These are phyloP conservation scores for Drosophila kuntzei DNA, from an alignment of 2,888 invertebrate genomes.

Conservation along the genomic window DNA sequence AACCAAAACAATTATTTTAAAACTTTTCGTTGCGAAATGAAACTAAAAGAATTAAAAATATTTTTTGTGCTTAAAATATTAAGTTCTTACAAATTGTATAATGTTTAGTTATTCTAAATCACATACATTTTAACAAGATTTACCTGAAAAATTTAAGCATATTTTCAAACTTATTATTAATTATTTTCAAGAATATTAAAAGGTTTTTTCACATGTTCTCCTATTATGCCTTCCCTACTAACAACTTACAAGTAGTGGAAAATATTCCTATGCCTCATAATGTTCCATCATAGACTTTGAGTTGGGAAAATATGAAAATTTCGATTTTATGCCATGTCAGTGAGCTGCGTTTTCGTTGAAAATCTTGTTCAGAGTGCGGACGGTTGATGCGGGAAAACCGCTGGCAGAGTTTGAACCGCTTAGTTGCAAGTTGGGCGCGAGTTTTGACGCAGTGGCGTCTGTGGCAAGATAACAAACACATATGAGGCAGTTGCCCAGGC, in stretches of 20 bases:
- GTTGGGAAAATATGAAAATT: conserved; percentile 21
- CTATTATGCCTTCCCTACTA: not conserved
- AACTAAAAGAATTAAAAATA: too few relatives aligned
- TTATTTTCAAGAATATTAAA: too few relatives aligned
- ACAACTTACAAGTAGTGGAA: not conserved
- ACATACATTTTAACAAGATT: too few relatives aligned
- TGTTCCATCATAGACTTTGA: not conserved
- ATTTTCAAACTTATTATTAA: too few relatives aligned
- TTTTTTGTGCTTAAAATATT: too few relatives aligned
- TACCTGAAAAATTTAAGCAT: too few relatives aligned
- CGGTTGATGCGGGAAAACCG: conserved; percentile 6
- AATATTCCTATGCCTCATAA: not conserved
- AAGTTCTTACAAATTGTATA: too few relatives aligned
- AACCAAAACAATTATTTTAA: too few relatives aligned
- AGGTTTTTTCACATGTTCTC: too few relatives aligned
- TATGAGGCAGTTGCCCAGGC: conserved; percentile 7
- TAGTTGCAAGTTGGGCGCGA: conserved; percentile 36
- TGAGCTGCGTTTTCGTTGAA: conserved; percentile 5
- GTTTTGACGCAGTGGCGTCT: conserved; percentile 42
- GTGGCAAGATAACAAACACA: conserved; percentile 48
- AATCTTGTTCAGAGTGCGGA: not conserved
- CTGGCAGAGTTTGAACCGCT: conserved; percentile 23
- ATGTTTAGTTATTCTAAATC: too few relatives aligned
- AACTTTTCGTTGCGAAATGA: too few relatives aligned
- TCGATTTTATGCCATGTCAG: conserved; percentile 29